Conservation (phyloP, 1,140 invertebrate species). For the Lamellibrachia luymesi region DNA sequence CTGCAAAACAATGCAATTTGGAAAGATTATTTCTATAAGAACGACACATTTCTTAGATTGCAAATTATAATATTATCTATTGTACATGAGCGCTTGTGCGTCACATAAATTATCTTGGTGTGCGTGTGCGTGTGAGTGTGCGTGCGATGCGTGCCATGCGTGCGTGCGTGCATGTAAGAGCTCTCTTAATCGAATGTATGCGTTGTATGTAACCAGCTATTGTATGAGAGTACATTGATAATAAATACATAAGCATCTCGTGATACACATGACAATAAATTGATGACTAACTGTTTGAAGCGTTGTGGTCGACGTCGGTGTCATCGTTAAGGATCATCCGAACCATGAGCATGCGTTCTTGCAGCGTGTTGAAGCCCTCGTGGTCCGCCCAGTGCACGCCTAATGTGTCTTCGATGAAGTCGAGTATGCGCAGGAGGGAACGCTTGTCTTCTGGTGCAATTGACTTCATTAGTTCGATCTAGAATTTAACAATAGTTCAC, state of each 20-base stretch:
- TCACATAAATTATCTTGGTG: no score
- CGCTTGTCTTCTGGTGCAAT: neutral
- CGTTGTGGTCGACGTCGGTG: constrained; percentile 9
- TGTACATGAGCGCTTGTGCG: no score
- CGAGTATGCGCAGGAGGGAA: constrained; percentile 21
- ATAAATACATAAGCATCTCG: neutral
- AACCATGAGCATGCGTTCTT: constrained; percentile 46
- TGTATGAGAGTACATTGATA: no score
- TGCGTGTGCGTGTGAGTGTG: no score
- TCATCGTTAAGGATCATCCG: constrained; percentile 40
- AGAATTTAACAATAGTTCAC: neutral
- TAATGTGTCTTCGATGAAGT: constrained; percentile 38
- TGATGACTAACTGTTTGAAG: neutral
- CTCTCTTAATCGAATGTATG: no score
- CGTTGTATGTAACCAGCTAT: no score
- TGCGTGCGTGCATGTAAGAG: no score
- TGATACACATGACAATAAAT: constrained; percentile 24
- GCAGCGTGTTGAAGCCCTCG: constrained; percentile 44
- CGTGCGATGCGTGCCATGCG: no score
- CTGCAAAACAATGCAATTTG: no score
- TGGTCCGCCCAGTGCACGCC: constrained; percentile 43
- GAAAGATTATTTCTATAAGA: no score
- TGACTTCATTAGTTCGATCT: constrained; percentile 8
- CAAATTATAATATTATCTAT: no score
- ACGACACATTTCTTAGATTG: no score